phyloP scores from a whole-genome alignment of 2,797 vertebrate species.

The Anisognathus igniventris region DNA sequence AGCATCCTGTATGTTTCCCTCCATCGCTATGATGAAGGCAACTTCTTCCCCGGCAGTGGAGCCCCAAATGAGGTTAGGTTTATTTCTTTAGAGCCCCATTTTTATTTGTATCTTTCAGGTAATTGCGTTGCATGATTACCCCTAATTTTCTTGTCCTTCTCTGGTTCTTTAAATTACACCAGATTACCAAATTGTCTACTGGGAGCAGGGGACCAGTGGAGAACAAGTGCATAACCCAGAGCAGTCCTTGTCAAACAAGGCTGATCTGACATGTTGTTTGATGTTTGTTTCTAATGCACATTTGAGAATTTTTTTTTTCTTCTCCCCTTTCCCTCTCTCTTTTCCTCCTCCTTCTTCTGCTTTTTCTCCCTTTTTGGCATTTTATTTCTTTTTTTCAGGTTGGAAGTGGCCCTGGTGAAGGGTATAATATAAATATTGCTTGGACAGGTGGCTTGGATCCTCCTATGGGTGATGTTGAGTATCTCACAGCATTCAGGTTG shows the following conservation, averaged over 20 bases:
- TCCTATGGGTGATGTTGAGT: conserved; percentile 76
- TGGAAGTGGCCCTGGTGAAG: conserved; percentile 73
- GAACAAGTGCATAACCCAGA: conserved; percentile 79
- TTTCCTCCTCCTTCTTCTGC: not conserved
- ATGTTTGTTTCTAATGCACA: conserved; percentile 78
- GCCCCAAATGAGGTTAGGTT: conserved; percentile 94
- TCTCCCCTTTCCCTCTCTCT: not conserved
- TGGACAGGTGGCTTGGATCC: conserved; percentile 83
- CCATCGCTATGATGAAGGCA: conserved; percentile 91
- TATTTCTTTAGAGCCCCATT: conserved; percentile 88
- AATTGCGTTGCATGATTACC: conserved; percentile 86
- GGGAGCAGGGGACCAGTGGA: conserved; percentile 70
- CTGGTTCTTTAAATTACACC: conserved; percentile 83
- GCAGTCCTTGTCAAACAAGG: conserved; percentile 75
- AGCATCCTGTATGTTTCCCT: conserved; percentile 92
- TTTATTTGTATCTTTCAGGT: conserved; percentile 80
- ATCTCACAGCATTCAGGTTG: conserved; percentile 79
- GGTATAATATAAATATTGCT: conserved; percentile 80
- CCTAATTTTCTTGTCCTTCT: conserved; percentile 84
- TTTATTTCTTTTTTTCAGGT: conserved; percentile 67
- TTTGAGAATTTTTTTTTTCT: conserved; percentile 67
- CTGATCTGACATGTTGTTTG: conserved; percentile 78
- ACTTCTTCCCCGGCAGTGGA: conserved; percentile 87
- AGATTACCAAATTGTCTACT: conserved; percentile 83
- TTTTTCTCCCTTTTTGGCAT: conserved; percentile 29